Evolutionary conservation across 2,888 invertebrate species (phyloP).

Genomic region (Perithous albicinctus): DNA sequence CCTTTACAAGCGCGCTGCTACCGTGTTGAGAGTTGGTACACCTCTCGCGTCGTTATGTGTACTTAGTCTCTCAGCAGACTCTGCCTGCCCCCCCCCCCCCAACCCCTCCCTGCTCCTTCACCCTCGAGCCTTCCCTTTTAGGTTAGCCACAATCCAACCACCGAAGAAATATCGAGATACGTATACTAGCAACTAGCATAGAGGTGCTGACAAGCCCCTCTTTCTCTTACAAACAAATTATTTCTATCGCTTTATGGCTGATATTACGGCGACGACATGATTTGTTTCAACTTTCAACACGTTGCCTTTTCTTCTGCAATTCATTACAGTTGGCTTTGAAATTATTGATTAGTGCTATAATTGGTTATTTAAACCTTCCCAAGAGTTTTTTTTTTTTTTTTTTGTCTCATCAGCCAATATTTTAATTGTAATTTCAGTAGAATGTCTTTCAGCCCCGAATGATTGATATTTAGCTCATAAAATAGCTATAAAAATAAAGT

Average conservation of each 20-base stretch:
- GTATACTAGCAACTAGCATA: constrained; percentile 19
- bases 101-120: too few species aligned
- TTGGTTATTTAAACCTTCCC: too few species aligned
- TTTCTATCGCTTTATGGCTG: constrained; percentile 11
- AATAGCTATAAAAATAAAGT: too few species aligned
- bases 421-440: too few species aligned
- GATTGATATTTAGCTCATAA: too few species aligned
- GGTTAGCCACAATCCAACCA: constrained; percentile 38
- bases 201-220: constrained; percentile 29
- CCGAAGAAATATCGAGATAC: constrained; percentile 59
- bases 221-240: constrained; percentile 32
- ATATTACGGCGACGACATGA: constrained; percentile 31
- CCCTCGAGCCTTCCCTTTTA: too few species aligned
- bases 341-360: too few species aligned
- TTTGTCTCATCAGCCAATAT: too few species aligned
- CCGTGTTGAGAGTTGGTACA: constrained; percentile 48
- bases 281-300: constrained; percentile 14
- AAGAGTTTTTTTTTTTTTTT: too few species aligned
- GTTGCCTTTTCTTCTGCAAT: not conserved
- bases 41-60: constrained; percentile 65
- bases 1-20: constrained; percentile 42
- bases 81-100: too few species aligned
- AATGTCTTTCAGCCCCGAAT: too few species aligned
- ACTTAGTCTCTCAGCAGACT: constrained; percentile 63
- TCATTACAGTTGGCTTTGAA: not conserved